Evolutionary conservation across 1,140 invertebrate species (phyloP).

Genomic region (Meloidogyne chitwoodi): DNA sequence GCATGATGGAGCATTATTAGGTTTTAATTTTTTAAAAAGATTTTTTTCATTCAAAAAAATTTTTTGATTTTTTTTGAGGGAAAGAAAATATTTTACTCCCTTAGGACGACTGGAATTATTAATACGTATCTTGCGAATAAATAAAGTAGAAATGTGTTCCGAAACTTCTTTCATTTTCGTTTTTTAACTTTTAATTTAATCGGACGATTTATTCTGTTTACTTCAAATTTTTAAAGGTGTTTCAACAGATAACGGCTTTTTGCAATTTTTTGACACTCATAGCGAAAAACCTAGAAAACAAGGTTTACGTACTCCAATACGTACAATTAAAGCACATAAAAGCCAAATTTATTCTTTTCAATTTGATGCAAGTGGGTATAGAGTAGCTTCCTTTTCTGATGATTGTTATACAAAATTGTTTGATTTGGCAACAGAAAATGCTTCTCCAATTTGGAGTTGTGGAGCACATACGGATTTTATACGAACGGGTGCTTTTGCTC

Average conservation of each 20-base stretch:
- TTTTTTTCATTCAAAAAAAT: constrained; percentile 60
- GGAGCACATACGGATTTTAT: constrained; percentile 24
- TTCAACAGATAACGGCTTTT: constrained; percentile 80
- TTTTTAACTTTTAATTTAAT: too few species aligned
- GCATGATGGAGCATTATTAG: constrained; percentile 47
- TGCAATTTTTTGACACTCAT: constrained; percentile 83
- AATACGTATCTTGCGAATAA: too few species aligned
- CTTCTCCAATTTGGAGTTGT: constrained; percentile 21
- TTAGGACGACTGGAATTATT: too few species aligned
- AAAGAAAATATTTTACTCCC: too few species aligned
- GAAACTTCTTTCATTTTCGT: too few species aligned
- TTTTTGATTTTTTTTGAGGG: constrained; percentile 1
- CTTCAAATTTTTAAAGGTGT: constrained; percentile 18
- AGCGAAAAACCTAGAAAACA: background rate
- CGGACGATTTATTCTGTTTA: background rate
- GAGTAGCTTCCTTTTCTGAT: constrained; percentile 64
- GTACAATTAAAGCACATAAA: constrained; percentile 75
- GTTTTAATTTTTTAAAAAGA: constrained; percentile 45
- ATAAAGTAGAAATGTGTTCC: too few species aligned
- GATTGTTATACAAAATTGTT: constrained; percentile 73
- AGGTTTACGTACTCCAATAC: constrained; percentile 60
- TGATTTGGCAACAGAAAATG: constrained; percentile 31
- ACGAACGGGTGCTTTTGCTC: constrained; percentile 24
- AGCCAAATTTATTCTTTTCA: constrained; percentile 10
- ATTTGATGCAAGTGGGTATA: background rate